Base-by-base conservation (phyloP, 1,140 invertebrate genomes). In the Drosophila azteca region DNA sequence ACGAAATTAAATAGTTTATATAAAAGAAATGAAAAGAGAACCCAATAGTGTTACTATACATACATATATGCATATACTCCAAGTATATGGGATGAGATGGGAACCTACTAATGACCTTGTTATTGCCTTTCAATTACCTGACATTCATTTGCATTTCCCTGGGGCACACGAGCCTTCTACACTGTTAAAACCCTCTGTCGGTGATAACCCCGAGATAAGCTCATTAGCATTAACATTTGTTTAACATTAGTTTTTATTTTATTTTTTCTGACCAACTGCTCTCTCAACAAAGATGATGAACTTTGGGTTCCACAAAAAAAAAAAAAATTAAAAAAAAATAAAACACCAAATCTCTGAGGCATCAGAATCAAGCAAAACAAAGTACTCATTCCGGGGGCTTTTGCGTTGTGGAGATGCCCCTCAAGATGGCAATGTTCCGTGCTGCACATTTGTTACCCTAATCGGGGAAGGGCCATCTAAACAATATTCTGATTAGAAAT, bases 91-190 rank as follows among this genome's bases (percentile, higher is more conserved):
- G n/a, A 20, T 8, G 24, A 39, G 11, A 9, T 39, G 13, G 31
- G 60, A 45, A 74, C 31, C 15, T 4, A 31, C 46, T 29, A 58
- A 66, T 85, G 78, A 85, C 81, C 81, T 85, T 85, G 73, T 55
- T 29, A 52, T 83, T 65, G 81, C 72, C 79, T 83, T 78, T 73
- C 69, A 64, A 72, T 68, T 87, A 85, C 81, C 81, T 87, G 82
- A 50, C 64, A 74, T 77, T 62, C 72, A 81, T 81, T 81, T 83
- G 50, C 71, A 79, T 79, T 75, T 76, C 62, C 54, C 22, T 39
- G 59, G 20, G 20, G 57, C 29, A 39, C 53, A 51, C 58, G 51
- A 62, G 73, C 68, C 51, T 54, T 11, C 59, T 51, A 46, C 3
- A 59, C 62, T 35, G 63, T 3, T 22, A 11, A 60, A 77, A 48